Percentiles rank a stretch among this genome's conserved stretches.
phyloP scores from a whole-genome alignment of 23 tunicate genomes.

The Styela clava region DNA sequence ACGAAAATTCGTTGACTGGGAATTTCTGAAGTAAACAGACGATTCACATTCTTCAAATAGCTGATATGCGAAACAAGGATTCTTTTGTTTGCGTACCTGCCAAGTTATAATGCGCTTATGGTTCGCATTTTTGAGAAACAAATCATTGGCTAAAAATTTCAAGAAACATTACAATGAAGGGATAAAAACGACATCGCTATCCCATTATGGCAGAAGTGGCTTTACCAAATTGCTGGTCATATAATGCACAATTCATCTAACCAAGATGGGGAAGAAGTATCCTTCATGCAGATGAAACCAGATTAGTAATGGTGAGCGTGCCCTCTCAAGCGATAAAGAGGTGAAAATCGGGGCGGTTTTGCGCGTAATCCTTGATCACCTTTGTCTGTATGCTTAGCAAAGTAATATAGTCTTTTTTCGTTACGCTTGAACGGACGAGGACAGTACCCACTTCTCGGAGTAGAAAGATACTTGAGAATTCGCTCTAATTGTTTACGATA shows the following conservation, averaged over 20 bases:
- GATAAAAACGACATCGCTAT: no score
- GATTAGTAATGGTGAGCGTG: not conserved
- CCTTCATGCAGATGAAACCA: not conserved
- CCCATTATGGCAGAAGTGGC: no score
- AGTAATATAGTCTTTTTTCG: not conserved
- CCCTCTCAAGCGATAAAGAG: not conserved
- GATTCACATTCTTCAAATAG: not conserved
- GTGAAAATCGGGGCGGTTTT: not conserved
- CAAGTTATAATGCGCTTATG: not conserved
- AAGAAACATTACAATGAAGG: no score
- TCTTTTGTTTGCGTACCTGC: not conserved
- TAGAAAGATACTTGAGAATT: not conserved
- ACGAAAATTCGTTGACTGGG: no score
- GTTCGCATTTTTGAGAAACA: not conserved
- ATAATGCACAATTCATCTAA: no score
- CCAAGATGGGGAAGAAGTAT: no score
- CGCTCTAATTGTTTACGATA: not conserved
- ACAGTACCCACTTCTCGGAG: not conserved
- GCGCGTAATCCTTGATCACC: not conserved
- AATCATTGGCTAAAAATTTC: no score
- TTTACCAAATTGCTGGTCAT: no score
- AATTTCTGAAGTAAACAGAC: not conserved
- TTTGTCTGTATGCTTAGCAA: not conserved
- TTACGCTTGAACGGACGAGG: not conserved
- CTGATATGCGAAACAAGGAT: not conserved